Evolutionary conservation across 2,113 vertebrate genomes (phyloP).

Genomic region (Ondatra zibethicus): DNA sequence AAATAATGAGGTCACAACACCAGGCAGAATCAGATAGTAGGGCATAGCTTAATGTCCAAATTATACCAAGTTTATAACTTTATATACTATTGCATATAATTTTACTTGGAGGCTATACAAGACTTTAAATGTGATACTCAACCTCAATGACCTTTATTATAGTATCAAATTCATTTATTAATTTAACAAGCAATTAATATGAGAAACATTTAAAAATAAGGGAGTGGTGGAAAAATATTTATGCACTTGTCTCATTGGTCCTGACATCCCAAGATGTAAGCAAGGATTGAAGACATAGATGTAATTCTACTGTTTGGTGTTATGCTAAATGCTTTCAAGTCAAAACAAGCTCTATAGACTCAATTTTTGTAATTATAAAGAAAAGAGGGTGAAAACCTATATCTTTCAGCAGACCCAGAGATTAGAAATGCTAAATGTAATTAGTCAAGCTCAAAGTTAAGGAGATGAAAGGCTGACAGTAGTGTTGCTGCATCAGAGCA

Average conservation of each 20-base stretch:
- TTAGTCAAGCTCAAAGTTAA: neutral
- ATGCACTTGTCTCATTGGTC: fast-evolving
- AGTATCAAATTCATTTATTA: neutral
- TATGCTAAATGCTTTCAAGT: neutral
- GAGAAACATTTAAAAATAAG: neutral
- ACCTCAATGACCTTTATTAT: neutral
- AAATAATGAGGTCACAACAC: neutral
- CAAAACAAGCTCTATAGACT: neutral
- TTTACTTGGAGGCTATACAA: neutral
- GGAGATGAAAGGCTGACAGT: neutral
- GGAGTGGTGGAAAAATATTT: neutral
- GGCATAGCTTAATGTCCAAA: neutral
- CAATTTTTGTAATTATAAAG: neutral
- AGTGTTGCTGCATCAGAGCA: neutral
- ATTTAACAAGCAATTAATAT: neutral
- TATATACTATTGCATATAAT: neutral
- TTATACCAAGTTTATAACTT: neutral
- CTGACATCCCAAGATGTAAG: neutral
- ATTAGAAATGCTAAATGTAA: neutral
- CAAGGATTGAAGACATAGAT: neutral
- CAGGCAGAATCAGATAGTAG: neutral
- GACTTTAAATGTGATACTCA: neutral
- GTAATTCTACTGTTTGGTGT: neutral
- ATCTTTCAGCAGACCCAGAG: neutral
- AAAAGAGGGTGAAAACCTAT: neutral